Percentiles rank a stretch among this genome's conserved stretches.
Evolutionary conservation across 2,113 vertebrate genomes (phyloP).

Genomic region (Eudorcas thomsonii): DNA sequence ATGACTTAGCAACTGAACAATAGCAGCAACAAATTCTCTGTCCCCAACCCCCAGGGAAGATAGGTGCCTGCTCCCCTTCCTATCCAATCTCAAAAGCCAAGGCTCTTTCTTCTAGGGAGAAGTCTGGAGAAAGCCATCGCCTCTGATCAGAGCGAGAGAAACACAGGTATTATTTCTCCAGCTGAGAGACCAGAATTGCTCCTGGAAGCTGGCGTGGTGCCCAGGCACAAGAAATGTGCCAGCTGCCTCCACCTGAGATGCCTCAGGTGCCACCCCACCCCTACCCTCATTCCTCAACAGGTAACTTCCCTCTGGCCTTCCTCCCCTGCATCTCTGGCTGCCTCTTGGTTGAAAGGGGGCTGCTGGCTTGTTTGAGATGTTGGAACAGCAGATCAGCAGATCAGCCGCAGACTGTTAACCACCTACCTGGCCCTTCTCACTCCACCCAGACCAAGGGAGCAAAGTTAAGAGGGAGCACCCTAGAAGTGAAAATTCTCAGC

Average conservation of each 20-base stretch:
- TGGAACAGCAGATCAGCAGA: background rate
- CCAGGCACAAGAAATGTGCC: conserved; percentile 35
- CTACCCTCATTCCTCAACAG: conserved; percentile 25
- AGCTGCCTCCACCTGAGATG: conserved; percentile 55
- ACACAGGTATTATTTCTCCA: background rate
- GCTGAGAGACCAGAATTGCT: background rate
- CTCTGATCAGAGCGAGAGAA: background rate
- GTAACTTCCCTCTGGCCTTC: conserved; percentile 1
- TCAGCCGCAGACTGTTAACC: background rate
- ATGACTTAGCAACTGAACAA: background rate
- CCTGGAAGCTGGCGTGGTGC: conserved; percentile 55
- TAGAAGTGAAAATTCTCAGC: background rate
- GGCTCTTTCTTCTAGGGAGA: background rate
- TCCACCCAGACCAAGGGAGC: background rate
- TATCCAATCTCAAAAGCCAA: background rate
- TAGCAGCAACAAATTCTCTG: background rate
- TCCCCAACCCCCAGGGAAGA: background rate
- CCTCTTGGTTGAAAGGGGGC: background rate
- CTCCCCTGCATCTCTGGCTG: background rate
- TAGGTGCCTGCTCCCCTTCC: background rate
- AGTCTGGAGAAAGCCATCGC: background rate
- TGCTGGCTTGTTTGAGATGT: background rate
- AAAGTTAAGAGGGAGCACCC: background rate
- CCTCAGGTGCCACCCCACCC: conserved; percentile 22
- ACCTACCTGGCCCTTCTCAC: background rate